These are phyloP conservation scores for Drosophila eugracilis DNA, from an alignment of 1,140 invertebrate species.

Conservation along the genomic window DNA sequence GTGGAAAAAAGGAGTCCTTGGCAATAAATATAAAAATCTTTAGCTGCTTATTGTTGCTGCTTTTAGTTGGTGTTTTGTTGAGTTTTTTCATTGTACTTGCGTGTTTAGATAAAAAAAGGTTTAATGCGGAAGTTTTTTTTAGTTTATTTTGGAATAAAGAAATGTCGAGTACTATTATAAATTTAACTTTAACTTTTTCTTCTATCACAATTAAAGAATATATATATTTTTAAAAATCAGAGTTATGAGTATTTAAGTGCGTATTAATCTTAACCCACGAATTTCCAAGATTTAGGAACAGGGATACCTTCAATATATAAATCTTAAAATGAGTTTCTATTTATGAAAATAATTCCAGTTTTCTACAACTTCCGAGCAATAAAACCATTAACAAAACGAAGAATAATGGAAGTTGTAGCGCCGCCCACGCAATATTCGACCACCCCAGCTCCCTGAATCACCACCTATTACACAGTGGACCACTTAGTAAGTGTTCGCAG, in stretches of 20 bases:
- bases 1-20: conserved; percentile 46
- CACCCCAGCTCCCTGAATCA: conserved; percentile 4
- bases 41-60: conserved; percentile 58
- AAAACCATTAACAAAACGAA: conserved; percentile 54
- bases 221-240: too few relatives aligned
- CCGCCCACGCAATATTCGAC: conserved; percentile 51
- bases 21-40: conserved; percentile 82
- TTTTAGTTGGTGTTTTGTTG: conserved; percentile 18
- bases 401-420: conserved; percentile 20
- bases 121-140: not conserved
- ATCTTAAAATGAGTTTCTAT: too few relatives aligned
- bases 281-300: too few relatives aligned
- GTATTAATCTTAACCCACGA: too few relatives aligned
- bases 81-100: conserved; percentile 7
- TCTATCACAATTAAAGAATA: too few relatives aligned
- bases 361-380: conserved; percentile 26
- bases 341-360: not conserved
- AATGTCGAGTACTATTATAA: too few relatives aligned
- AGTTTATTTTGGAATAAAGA: too few relatives aligned
- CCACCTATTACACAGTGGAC: conserved; percentile 60
- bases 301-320: too few relatives aligned
- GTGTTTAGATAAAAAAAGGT: conserved; percentile 10
- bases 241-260: too few relatives aligned
- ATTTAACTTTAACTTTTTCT: too few relatives aligned
- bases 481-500: conserved; percentile 59